Evolutionary conservation across 2,113 vertebrate genomes (phyloP).

Genomic region (Cromileptes altivelis): DNA sequence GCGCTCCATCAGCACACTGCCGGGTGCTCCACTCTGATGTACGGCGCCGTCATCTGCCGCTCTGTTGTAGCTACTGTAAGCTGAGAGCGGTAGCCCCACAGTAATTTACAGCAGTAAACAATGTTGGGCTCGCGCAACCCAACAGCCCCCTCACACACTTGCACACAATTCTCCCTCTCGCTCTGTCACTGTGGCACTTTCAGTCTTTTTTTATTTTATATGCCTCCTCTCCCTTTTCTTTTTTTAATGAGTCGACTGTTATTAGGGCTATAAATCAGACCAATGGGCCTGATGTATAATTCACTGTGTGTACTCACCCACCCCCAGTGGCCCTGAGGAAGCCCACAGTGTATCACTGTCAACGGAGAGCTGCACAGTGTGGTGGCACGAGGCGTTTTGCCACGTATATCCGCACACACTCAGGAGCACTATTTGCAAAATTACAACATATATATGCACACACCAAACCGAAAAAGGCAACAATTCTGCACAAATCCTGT

Average conservation of each 20-base stretch:
- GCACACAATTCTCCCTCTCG: conserved; percentile 70
- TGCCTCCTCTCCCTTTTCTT: conserved; percentile 85
- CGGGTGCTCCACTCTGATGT: conserved; percentile 90
- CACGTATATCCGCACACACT: conserved; percentile 23
- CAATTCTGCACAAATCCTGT: not conserved
- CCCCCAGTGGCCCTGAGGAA: conserved; percentile 95
- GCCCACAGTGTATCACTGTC: conserved; percentile 98
- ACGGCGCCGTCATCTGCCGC: conserved; percentile 92
- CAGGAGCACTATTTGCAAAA: conserved; percentile 17
- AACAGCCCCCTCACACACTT: conserved; percentile 73
- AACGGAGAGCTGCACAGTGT: conserved; percentile 78
- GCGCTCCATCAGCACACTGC: conserved; percentile 75
- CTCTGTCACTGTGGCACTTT: conserved; percentile 78
- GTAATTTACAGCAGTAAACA: conserved; percentile 98
- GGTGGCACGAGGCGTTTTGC: conserved; percentile 46
- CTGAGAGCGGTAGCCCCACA: conserved; percentile 86
- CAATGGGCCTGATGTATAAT: conserved; percentile 99
- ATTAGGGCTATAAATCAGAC: conserved; percentile 99
- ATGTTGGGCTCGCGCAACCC: conserved; percentile 86
- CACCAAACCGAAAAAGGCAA: conserved; percentile 71
- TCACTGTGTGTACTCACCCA: conserved; percentile 99
- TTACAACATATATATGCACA: conserved; percentile 41
- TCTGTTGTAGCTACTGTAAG: conserved; percentile 92
- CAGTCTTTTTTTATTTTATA: conserved; percentile 83
- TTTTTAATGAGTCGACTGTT: conserved; percentile 99